Base-by-base conservation (phyloP, 2,797 vertebrate genomes). In the Diceros bicornis region DNA sequence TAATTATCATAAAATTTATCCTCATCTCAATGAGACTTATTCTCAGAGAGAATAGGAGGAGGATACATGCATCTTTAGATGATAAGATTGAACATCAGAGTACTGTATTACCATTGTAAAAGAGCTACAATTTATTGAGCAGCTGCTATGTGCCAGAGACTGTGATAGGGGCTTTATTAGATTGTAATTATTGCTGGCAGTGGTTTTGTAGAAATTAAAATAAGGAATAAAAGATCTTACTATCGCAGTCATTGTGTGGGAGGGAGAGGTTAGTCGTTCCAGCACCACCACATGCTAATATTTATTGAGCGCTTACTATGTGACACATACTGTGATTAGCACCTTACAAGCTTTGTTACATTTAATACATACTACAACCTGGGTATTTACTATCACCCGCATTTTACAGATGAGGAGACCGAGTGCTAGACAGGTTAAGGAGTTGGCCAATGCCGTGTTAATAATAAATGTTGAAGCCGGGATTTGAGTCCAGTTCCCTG, bases 121-220 rank as follows among this genome's bases (percentile, higher is more conserved):
- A 55, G 20, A 84, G 23, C 7, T 68, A 1, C 2, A 44, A 12
- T 93, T 91, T 85, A 81, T 34, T 91, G 27, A 52, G 34, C 74
- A 93, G 59, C 57, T 74, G n/a, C 68, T 87, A 3, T 37, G 50
- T 81, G 52, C 44, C 16, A 79, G 68, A 17, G 37, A 79, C 23
- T 18, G 7, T 71, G 64, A 72, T 95, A 90, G 18, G 34, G 88
- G 61, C 32, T 59, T 94, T 61, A 52, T 81, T 78, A 44, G 61
- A 44, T 91, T 68, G 41, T 74, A 71, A 47, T 47, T 10, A 34
- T 50, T 59, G 34, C 16, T 81, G 17, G 61, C 21, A 41, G 20
- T 85, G n/a, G 52, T 75, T 95, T 82, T 75, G 18, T 82, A 41
- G 83, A 96, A 91, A 91, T 79, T 72, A 59, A 78, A 92, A 32